Evolutionary conservation across 2,888 invertebrate species (phyloP).

Genomic region (Neoaliturus tenellus): DNA sequence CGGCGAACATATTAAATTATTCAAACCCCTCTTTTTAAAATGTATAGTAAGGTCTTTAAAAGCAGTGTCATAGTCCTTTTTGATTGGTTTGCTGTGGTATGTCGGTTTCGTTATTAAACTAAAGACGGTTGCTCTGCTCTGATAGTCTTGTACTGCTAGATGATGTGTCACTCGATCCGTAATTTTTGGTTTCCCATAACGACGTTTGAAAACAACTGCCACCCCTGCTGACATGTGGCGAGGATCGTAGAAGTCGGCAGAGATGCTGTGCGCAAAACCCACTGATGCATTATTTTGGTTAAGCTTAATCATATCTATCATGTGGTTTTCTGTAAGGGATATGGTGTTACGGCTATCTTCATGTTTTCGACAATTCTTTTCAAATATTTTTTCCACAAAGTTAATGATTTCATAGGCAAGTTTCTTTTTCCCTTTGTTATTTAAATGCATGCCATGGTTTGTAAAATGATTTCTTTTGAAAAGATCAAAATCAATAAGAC

Average conservation of each 20-base stretch:
- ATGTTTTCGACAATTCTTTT: no score
- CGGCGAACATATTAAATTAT: background rate
- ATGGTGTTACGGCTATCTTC: background rate
- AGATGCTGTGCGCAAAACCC: slow-evolving; percentile 16
- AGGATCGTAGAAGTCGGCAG: background rate
- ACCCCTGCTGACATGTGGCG: background rate
- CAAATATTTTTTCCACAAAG: no score
- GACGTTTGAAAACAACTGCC: background rate
- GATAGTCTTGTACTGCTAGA: background rate
- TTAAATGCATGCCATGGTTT: no score
- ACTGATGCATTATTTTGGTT: background rate
- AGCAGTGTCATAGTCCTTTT: background rate
- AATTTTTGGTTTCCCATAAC: background rate
- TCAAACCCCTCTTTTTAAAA: background rate
- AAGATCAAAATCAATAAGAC: no score
- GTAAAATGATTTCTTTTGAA: no score
- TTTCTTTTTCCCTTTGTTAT: no score
- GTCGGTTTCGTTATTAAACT: background rate
- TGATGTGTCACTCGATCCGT: background rate
- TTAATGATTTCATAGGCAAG: no score
- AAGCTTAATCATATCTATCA: background rate
- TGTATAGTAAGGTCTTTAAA: background rate
- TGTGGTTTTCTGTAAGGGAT: background rate
- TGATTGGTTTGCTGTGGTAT: background rate
- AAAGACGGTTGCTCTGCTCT: background rate